These are phyloP conservation scores for Diplosoma virens DNA, from an alignment of 23 tunicate genomes.

Conservation along the genomic window DNA sequence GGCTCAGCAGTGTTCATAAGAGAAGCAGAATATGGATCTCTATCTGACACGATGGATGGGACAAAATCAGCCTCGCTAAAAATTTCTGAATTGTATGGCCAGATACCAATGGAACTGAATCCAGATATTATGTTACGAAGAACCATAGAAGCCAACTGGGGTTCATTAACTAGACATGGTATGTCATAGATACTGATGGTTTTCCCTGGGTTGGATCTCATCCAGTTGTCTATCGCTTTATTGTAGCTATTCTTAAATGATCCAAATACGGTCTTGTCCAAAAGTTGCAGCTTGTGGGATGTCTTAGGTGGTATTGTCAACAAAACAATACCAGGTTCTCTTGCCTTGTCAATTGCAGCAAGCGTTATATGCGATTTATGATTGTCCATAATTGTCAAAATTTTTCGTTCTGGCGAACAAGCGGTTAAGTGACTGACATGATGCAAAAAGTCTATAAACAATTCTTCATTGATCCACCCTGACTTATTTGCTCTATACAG, in stretches of 20 bases:
- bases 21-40: background rate
- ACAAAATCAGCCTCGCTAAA: background rate
- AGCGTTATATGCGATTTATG: background rate
- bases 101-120: background rate
- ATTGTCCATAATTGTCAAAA: background rate
- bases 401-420: background rate
- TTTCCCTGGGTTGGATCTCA: conserved; percentile 21
- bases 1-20: background rate
- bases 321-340: conserved; percentile 9
- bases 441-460: conserved; percentile 4
- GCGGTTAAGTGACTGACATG: background rate
- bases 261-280: conserved; percentile 8
- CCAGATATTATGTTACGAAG: conserved; percentile 1
- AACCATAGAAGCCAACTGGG: background rate
- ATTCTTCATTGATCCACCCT: conserved; percentile 17
- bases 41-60: background rate
- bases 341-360: conserved; percentile 1
- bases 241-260: background rate
- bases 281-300: conserved; percentile 5
- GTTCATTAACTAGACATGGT: conserved; percentile 17
- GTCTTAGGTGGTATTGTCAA: conserved; percentile 5
- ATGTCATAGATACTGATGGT: conserved; percentile 19
- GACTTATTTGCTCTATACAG: background rate
- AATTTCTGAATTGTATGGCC: background rate
- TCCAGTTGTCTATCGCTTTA: conserved; percentile 1